phyloP scores from a whole-genome alignment of 2,888 invertebrate genomes.

The Lasioglossum marginatum region DNA sequence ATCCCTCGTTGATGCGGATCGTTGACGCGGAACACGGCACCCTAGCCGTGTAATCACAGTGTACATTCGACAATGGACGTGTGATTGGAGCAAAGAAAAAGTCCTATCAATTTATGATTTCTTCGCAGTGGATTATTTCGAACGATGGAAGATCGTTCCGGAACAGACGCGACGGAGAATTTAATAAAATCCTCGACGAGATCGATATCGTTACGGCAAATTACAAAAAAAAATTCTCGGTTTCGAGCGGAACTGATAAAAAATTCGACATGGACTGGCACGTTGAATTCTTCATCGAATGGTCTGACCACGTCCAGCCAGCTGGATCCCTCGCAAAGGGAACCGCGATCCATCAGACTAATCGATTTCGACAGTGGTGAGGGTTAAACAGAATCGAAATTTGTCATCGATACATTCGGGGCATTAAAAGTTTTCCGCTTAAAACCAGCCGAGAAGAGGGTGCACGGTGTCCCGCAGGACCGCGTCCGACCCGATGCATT shows the following conservation, averaged over 20 bases:
- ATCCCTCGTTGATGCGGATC: neutral
- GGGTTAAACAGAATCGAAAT: constrained; percentile 24
- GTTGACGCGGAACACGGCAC: neutral
- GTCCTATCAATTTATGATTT: too few relatives aligned
- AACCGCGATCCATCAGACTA: neutral
- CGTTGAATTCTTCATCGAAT: neutral
- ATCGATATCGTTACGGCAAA: neutral
- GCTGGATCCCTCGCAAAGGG: neutral
- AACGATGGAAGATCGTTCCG: too few relatives aligned
- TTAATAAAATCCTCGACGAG: neutral
- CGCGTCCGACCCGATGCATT: constrained; percentile 21
- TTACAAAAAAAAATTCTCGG: neutral
- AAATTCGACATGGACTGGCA: neutral
- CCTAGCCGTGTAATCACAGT: neutral
- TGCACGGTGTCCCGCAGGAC: neutral
- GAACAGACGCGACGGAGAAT: too few relatives aligned
- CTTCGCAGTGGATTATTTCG: too few relatives aligned
- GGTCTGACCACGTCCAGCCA: neutral
- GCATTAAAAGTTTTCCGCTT: constrained; percentile 17
- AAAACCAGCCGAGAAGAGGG: neutral
- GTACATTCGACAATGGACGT: neutral
- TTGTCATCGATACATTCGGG: constrained; percentile 19
- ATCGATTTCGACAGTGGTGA: constrained; percentile 8
- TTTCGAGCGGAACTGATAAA: neutral
- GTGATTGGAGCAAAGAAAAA: neutral